Conservation (phyloP, 2,113 vertebrate genomes). For the Thalassoma bifasciatum region DNA sequence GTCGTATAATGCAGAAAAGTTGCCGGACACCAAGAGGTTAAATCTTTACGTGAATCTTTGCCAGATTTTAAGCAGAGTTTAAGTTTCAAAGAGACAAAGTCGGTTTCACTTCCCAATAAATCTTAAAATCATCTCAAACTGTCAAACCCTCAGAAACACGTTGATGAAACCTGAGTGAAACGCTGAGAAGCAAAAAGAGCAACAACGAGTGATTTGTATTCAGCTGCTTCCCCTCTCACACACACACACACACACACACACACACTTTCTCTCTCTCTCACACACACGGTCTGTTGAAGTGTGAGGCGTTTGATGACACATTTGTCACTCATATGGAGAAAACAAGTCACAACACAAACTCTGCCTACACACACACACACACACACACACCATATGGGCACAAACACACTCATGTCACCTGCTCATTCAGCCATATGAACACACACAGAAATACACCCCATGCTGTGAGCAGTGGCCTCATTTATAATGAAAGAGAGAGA, state of each 20-base stretch:
- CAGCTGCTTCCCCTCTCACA: conserved; percentile 9
- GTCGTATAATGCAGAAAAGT: too few species aligned
- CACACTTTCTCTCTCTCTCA: background rate
- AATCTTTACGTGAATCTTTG: too few species aligned
- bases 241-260: background rate
- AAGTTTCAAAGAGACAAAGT: too few species aligned
- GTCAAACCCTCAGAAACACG: too few species aligned
- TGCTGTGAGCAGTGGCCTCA: conserved; percentile 39
- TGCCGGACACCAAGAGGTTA: too few species aligned
- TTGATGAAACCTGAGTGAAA: conserved; percentile 13
- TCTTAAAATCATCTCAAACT: too few species aligned
- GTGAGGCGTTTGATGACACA: conserved; percentile 1
- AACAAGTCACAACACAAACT: conserved; percentile 6
- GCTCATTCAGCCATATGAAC: background rate
- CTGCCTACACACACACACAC: background rate
- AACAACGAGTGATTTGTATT: conserved; percentile 6
- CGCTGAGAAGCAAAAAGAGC: background rate
- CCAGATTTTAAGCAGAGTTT: too few species aligned
- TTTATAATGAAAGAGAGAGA: conserved; percentile 51
- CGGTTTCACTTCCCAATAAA: too few species aligned
- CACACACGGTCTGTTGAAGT: background rate
- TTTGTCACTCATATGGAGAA: background rate
- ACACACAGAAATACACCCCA: conserved; percentile 23
- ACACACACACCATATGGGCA: background rate
- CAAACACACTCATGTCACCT: conserved; percentile 17